Evolutionary conservation across 2,888 invertebrate genomes (phyloP), one percentile per base, ranked within the genome.

Genomic region (Entomobrya proxima): DNA sequence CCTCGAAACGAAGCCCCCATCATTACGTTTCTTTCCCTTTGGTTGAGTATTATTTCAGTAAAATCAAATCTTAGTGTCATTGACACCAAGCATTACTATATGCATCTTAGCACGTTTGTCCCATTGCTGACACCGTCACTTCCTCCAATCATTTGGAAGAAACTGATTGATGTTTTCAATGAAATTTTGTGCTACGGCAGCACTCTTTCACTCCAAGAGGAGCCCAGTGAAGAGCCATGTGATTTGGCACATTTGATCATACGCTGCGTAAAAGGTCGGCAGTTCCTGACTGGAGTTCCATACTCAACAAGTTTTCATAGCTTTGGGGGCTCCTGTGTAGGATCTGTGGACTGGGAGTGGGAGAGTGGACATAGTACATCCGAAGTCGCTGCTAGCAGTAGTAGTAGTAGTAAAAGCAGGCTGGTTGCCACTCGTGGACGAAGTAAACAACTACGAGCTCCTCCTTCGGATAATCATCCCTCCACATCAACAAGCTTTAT

Each of bases 171-270:
- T 90, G 93, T 97, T 40, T 96, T 97, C 90, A 97, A 97, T 92
- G 97, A 97, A 92, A 96, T 97, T 9, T 92, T 97, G 76, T 97
- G 97, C 92, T 97, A 97, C 92, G 97, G 97, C 2, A 97, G 96
- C 88, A 97, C 97, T 40, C 92, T 97, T 90, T 97, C 97, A 0
- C 92, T 97, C 89, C 97, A 97, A 92, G 97, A 96, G 91, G 88
- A 88, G 76, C 88, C 96, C 44, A 88, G 78, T 3, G 96, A 97
- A 91, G 97, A 97, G 91, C 97, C 97, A 24, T 97, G 97, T 91
- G 94, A 95, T 91, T 92, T 97, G 89, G 97, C 97, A 3, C 96
- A 97, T 91, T 94, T 96, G 69, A 95, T 97, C 88, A 96, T 97
- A 0, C 94, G 97, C 69, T 96, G 95, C 91, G 96, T 97, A 0